Base-by-base conservation (phyloP, 2,888 invertebrate species). In the Ichneumoninae sp. region DNA sequence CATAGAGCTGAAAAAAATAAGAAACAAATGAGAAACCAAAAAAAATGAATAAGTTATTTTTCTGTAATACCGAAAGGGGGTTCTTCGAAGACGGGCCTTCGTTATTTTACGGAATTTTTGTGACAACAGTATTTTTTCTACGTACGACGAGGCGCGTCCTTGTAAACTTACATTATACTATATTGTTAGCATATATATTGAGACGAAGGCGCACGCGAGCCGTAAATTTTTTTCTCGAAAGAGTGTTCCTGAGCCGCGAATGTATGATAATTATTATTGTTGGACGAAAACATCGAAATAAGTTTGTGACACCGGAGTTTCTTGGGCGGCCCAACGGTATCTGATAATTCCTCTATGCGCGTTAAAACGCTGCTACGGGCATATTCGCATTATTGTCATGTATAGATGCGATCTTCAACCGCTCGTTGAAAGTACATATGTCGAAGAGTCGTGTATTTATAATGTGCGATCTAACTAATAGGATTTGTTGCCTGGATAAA, bases 51-150 rank as follows among this genome's bases (percentile, higher is more conserved):
- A 47, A 80, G 13, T 68, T 62, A 47, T 70, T 54, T 52, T 76
- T 77, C 72, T 76, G 60, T 66, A 36, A 68, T 47, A 66, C 52
- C 44, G 19, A 52, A 44, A 66, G 60, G 22, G 13, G 30, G 33
- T 33, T 57, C 10, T 19, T 50, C n/a, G 22, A 54, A 60, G 36
- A n/a, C 6, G 33, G 22, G 13, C 7, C 22, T 50, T 66, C 69
- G 62, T 66, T 66, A 47, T 79, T 82, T 84, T 62, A 75, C 44
- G 57, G 44, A 68, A 66, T 79, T 82, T 86, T 87, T 85, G 78
- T 76, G 78, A 83, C 78, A 78, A 84, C 86, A 87, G 86, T 87
- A 86, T 86, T 88, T 88, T 88, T 85, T 87, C 71, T 79, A 84
- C 75, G 71, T 36, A 80, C 22, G 68, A 36, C 33, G 75, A 71